Base-by-base conservation (phyloP, 2,113 vertebrate genomes). In the Pelodiscus sinensis region DNA sequence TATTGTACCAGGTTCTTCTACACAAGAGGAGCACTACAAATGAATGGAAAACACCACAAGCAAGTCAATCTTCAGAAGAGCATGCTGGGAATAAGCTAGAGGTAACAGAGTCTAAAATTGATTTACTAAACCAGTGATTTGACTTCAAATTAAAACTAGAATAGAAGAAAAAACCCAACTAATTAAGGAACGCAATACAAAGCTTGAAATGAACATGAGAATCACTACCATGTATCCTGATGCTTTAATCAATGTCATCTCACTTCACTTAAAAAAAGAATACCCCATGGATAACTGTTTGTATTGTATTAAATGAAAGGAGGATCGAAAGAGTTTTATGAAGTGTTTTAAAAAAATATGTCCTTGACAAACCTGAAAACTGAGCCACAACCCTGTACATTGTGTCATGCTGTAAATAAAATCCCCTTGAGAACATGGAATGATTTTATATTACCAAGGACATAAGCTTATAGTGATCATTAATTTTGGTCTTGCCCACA, bases 141-240 rank as follows among this genome's bases (percentile, higher is more conserved):
- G 86, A 94, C 82, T 96, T 96, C 95, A 95, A 96, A 96, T 95
- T 94, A 96, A 95, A 86, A 92, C 90, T 89, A 87, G 52, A 86
- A 21, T 75, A 95, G 95, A 35, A 97, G 81, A 95, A 96, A 95
- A 75, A 68, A 65, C 81, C 78, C 18, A 92, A 83, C 60, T 97
- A 96, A 96, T 92, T 96, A 97, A 93, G 91, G 87, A 89, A 91
- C 1, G 11, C 4, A 52, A 90, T 58, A 91, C 14, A 80, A 89
- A 87, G 60, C 85, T 24, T 93, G 56, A 95, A 95, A 52, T 44
- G 75, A 44, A 18, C 68, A 50, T 14, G 8, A 6, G 65, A 87
- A 50, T 35, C 83, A 68, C 79, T 65, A 10, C 4, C 25, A 10
- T 89, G 38, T n/a, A 87, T 21, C 88, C 13, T 44, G 85, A 93